These are phyloP conservation scores for Dicyrtomina minuta DNA, from an alignment of 2,888 invertebrate genomes.

Conservation along the genomic window DNA sequence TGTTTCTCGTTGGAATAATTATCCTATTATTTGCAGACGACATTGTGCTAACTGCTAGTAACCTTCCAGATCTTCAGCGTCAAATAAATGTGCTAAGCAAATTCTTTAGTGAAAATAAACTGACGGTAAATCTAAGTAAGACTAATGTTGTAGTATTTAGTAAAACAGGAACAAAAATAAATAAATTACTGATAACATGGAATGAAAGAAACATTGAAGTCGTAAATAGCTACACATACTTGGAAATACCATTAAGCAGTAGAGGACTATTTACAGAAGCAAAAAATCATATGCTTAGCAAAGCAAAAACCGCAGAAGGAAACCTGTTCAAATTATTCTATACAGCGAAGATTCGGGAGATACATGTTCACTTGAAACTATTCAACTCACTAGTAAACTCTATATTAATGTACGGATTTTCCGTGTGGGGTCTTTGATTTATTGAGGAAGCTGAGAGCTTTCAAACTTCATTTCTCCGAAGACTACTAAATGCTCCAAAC, in stretches of 20 bases:
- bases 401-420: neutral
- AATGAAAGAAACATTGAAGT: neutral
- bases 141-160: neutral
- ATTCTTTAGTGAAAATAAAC: neutral
- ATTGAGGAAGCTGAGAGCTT: neutral
- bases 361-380: neutral
- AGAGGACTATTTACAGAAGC: neutral
- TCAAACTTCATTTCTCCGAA: neutral
- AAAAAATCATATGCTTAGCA: neutral
- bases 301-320: neutral
- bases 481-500: neutral
- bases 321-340: neutral
- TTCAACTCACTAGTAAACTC: neutral
- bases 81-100: neutral
- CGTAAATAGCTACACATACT: neutral
- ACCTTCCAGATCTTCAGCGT: neutral
- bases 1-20: neutral
- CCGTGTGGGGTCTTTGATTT: neutral
- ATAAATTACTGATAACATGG: neutral
- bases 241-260: neutral
- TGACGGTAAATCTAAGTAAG: too few relatives aligned
- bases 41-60: neutral
- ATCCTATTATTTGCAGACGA: neutral
- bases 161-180: neutral
- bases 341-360: neutral